phyloP scores from a whole-genome alignment of 2,888 invertebrate genomes.

The Orchesellides sinensis region DNA sequence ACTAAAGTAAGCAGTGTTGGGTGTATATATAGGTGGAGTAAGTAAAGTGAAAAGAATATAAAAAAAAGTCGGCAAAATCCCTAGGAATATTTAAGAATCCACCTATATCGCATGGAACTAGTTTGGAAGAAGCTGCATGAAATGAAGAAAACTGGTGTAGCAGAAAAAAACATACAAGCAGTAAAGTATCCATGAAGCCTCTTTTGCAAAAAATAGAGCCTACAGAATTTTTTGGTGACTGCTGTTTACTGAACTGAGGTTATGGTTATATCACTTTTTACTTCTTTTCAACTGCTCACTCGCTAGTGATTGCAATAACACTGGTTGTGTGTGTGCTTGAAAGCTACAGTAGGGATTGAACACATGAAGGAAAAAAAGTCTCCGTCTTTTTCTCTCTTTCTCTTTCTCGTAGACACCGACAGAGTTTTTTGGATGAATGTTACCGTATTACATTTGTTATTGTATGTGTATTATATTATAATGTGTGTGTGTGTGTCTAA shows the following conservation, averaged over 20 bases:
- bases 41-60: slow-evolving; percentile 23
- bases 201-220: neutral
- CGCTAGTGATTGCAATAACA: no score
- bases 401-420: slow-evolving; percentile 3
- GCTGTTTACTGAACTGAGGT: slow-evolving; percentile 22
- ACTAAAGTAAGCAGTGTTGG: neutral
- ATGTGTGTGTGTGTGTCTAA: slow-evolving; percentile 7
- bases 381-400: slow-evolving; percentile 9
- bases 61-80: slow-evolving; percentile 23
- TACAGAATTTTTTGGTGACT: slow-evolving; percentile 9
- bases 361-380: neutral
- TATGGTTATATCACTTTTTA: slow-evolving; percentile 36
- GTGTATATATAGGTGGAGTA: neutral
- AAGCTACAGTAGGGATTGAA: neutral
- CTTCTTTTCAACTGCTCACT: slow-evolving; percentile 1
- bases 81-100: slow-evolving; percentile 34
- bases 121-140: slow-evolving; percentile 2
- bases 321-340: neutral
- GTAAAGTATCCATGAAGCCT: slow-evolving; percentile 10
- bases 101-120: slow-evolving; percentile 6
- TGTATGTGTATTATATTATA: neutral
- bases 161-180: slow-evolving; percentile 6
- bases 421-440: slow-evolving; percentile 7
- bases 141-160: neutral
- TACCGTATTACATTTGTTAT: slow-evolving; percentile 13